Conservation (phyloP, 1,140 invertebrate species). For the Samia ricini region DNA sequence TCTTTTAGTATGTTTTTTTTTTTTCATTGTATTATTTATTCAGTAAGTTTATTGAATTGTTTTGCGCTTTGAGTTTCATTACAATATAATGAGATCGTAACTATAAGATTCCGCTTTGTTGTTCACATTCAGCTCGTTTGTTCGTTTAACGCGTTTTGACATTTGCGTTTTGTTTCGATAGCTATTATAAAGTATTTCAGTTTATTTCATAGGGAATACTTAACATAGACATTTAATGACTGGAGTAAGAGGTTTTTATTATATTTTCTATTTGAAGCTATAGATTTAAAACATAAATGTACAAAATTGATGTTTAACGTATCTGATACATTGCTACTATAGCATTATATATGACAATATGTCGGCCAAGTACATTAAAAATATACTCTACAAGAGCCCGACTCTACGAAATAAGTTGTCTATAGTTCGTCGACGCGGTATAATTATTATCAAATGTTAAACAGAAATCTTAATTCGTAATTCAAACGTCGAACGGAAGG, state of each 20-base stretch:
- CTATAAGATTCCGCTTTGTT: slow-evolving; percentile 9
- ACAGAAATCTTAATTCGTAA: slow-evolving; percentile 34
- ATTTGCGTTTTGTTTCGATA: slow-evolving; percentile 2
- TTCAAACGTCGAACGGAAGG: slow-evolving; percentile 38
- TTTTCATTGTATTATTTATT: slow-evolving; percentile 20
- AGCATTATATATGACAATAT: no score
- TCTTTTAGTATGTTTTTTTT: slow-evolving; percentile 53
- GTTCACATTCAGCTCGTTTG: slow-evolving; percentile 7
- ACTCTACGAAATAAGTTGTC: no score
- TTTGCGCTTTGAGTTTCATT: slow-evolving; percentile 8
- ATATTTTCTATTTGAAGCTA: no score
- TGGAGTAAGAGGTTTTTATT: no score
- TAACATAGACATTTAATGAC: no score
- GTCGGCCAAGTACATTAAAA: no score
- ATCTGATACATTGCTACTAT: no score
- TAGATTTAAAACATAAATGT: no score
- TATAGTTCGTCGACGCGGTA: no score
- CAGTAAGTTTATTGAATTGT: slow-evolving; percentile 10
- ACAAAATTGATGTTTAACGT: no score
- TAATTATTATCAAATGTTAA: no score
- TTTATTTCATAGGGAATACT: neutral
- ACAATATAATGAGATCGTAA: slow-evolving; percentile 18
- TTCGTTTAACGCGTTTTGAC: slow-evolving; percentile 6
- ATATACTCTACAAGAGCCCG: no score
- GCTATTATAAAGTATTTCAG: neutral